Base-by-base conservation (phyloP, 2,797 vertebrate genomes). In the Antennarius maculatus region DNA sequence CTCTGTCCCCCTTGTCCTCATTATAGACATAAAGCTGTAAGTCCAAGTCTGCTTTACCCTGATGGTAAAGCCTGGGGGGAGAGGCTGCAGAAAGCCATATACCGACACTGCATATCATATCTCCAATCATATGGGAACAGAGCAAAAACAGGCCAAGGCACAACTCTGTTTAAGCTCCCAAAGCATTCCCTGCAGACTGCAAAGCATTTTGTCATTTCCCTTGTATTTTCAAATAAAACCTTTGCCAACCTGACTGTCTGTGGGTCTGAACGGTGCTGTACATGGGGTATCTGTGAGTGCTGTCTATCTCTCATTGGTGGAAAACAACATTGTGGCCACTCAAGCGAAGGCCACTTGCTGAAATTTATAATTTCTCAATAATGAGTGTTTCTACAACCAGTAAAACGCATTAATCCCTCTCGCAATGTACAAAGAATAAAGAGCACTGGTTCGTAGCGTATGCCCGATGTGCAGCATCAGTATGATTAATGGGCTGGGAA, bases 401-500 rank as follows among this genome's bases (percentile, higher is more conserved):
- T 7, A 62, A 34, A n/a, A 2, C 41, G 43, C 57, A 42, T 80
- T 69, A 66, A 52, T 63, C 42, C 13, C 42, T 61, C 62, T 48
- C 63, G 49, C 39, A 54, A 61, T 68, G 54, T 66, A 52, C 47
- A 62, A 69, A 63, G 63, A 70, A 71, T n/a, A 34, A 52, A 69
- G 57, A 39, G 53, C 60, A 11, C 56, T 56, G 58, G n/a, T 64
- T 54, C 70, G 58, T 61, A 49, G 46, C 62, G 31, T 62, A 48
- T 39, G 61, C 55, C 59, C 54, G 60, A 9, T 46, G 71, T 71
- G 71, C 42, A 72, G 61, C 69, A 67, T 81, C 41, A 23, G 18
- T 54, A 79, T 92, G 91, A 94, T 94, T 92, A 92, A 94, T 93
- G 85, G 81, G 71, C 83, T 78, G 64, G 54, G 71, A 84, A 85